These are phyloP conservation scores for Lypha dubia DNA, from an alignment of 2,888 invertebrate genomes.

Conservation along the genomic window DNA sequence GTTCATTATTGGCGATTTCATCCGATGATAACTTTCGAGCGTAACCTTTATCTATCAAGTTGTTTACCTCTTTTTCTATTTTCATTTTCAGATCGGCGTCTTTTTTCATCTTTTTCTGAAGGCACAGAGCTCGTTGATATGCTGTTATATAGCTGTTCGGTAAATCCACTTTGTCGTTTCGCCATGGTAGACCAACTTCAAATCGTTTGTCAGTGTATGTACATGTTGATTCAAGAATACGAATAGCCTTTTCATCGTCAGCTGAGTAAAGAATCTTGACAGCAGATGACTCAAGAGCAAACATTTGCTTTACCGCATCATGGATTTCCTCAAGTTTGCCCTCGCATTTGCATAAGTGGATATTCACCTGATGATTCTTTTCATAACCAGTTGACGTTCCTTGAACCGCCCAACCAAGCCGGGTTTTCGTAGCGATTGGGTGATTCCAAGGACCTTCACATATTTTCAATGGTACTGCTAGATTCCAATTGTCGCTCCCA, in stretches of 20 bases:
- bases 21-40: conserved; percentile 26
- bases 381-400: not conserved
- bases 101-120: conserved; percentile 29
- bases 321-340: conserved; percentile 14
- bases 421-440: conserved; percentile 33
- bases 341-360: conserved; percentile 43
- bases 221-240: conserved; percentile 64
- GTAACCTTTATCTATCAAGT: conserved; percentile 7
- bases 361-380: conserved; percentile 15
- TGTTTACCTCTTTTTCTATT: conserved; percentile 21
- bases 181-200: conserved; percentile 48
- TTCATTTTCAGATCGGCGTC: not conserved
- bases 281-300: conserved; percentile 19
- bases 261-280: not conserved
- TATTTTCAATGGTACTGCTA: conserved; percentile 49
- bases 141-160: conserved; percentile 38
- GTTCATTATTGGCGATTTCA: not conserved
- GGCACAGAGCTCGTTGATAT: conserved; percentile 21
- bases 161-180: conserved; percentile 32
- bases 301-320: conserved; percentile 28
- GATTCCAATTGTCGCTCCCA: conserved; percentile 36
- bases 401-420: conserved; percentile 48
- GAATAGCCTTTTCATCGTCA: conserved; percentile 18
- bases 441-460: conserved; percentile 52
- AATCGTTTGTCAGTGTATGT: not conserved